phyloP scores from a whole-genome alignment of 35 echinoderm and acorn worm species.

The Lytechinus pictus region DNA sequence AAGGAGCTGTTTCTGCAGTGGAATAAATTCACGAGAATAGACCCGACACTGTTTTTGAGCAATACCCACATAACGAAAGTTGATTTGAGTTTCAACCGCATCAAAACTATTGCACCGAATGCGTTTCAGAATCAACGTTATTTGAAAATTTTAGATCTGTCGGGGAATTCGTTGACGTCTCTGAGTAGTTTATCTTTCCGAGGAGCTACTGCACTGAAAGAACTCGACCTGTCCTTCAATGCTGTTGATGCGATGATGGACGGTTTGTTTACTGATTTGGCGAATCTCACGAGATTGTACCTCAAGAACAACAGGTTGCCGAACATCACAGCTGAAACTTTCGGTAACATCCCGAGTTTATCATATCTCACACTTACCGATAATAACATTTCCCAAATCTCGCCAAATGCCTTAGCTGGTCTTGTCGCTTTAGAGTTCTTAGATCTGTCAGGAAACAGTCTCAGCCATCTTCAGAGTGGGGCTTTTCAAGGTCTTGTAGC shows the following conservation, averaged over 20 bases:
- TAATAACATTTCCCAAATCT: conserved; percentile 57
- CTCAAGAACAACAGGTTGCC: conserved; percentile 42
- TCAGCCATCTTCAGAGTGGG: conserved; percentile 24
- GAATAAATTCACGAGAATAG: conserved; percentile 47
- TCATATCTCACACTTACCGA: conserved; percentile 39
- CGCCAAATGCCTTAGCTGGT: conserved; percentile 17
- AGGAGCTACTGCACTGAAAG: conserved; percentile 15
- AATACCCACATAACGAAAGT: conserved; percentile 46
- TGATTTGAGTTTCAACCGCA: conserved; percentile 53
- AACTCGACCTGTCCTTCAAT: conserved; percentile 54
- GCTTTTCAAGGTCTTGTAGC: conserved; percentile 59
- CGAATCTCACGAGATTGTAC: conserved; percentile 36
- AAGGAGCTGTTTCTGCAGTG: conserved; percentile 23
- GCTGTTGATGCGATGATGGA: neutral
- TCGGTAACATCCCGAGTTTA: conserved; percentile 53
- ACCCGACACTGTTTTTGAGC: conserved; percentile 13
- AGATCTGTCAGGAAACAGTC: conserved; percentile 50
- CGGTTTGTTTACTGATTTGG: neutral
- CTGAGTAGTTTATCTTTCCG: conserved; percentile 17
- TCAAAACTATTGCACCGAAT: conserved; percentile 19
- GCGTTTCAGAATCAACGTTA: conserved; percentile 45
- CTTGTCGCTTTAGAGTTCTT: conserved; percentile 22
- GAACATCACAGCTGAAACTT: conserved; percentile 27
- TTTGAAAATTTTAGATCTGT: conserved; percentile 51
- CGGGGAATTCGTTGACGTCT: conserved; percentile 27